Base-by-base conservation (phyloP, 1,140 invertebrate species). In the Scaptodrosophila lebanonensis region DNA sequence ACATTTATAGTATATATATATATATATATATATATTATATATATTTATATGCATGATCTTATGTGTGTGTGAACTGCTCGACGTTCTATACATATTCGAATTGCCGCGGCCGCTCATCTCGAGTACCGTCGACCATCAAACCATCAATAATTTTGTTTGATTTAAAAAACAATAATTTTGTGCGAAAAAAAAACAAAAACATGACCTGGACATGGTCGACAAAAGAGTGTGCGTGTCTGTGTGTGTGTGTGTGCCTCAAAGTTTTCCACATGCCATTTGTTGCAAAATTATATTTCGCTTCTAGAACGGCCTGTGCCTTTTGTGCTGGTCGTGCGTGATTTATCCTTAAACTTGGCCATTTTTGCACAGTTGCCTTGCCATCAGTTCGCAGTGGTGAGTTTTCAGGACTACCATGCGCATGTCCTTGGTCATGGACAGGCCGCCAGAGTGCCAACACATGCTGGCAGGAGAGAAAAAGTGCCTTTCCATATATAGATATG, bases 341-440 rank as follows among this genome's bases (percentile, higher is more conserved):
- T 77, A 77, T 77, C 73, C 73, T 77, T 77, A 71, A 77, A 77
- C 73, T 77, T 77, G 73, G 73, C 39, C 47, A 77, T 43, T 67
- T 76, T 63, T 71, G 18, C 44, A 36, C 11, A 54, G 44, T 54
- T 32, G 27, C 38, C 29, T 39, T 47, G 38, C 20, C 20, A 29
- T 48, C 17, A 22, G 42, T 20, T 9, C 32, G 33, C 18, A 45
- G 50, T 65, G 72, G 71, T 76, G 71, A 60, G 30, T 61, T 71
- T 7, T 16, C 4, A 3, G 6, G 8, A 2, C n/a, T 17, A 56
- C 12, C 4, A n/a, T 79, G 73, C 73, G 73, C 73, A 79, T 77
- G 73, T 58, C 63, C 47, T 52, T 68, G 56, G 52, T 61, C 54
- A 71, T 59, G 43, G 9, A 30, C 9, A 15, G 11, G 27, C n/a